Conservation (phyloP, 2,797 vertebrate species). For the Glyptemys insculpta region DNA sequence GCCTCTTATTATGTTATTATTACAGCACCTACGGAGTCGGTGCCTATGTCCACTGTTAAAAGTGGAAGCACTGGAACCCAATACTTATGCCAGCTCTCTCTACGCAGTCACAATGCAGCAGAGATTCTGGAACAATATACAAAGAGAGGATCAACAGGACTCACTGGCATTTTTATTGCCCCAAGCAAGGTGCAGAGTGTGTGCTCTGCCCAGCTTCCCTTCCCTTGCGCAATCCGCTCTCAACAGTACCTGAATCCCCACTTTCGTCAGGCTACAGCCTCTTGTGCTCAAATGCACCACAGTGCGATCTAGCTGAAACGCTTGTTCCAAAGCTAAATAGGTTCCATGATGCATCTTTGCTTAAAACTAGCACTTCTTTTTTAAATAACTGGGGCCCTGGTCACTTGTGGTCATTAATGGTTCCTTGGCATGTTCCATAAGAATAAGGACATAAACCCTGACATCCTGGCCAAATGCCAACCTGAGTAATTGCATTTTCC, state of each 20-base stretch:
- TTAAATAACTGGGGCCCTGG: neutral
- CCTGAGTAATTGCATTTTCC: neutral
- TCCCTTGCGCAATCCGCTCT: constrained; percentile 48
- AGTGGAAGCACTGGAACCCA: neutral
- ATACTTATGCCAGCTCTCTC: constrained; percentile 43
- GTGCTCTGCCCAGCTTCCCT: constrained; percentile 43
- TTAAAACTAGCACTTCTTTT: neutral
- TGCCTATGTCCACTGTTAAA: neutral
- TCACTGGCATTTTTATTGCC: constrained; percentile 37
- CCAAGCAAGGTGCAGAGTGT: neutral
- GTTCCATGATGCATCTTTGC: neutral
- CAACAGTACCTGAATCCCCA: neutral
- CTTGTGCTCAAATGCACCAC: constrained; percentile 12
- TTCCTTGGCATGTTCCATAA: neutral
- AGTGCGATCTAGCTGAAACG: constrained; percentile 29
- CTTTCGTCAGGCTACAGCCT: neutral
- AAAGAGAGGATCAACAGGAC: neutral
- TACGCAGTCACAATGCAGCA: constrained; percentile 63
- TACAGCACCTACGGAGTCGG: too few species aligned
- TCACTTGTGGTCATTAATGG: neutral
- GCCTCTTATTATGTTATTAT: neutral
- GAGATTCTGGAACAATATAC: constrained; percentile 24
- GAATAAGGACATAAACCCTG: neutral
- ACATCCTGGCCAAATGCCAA: neutral
- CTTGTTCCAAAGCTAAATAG: neutral